A percentile compares a stretch with the other conserved stretches of the same genome.
These are phyloP conservation scores for Ectropis crepuscularia DNA, from an alignment of 2,888 invertebrate species.

Conservation along the genomic window DNA sequence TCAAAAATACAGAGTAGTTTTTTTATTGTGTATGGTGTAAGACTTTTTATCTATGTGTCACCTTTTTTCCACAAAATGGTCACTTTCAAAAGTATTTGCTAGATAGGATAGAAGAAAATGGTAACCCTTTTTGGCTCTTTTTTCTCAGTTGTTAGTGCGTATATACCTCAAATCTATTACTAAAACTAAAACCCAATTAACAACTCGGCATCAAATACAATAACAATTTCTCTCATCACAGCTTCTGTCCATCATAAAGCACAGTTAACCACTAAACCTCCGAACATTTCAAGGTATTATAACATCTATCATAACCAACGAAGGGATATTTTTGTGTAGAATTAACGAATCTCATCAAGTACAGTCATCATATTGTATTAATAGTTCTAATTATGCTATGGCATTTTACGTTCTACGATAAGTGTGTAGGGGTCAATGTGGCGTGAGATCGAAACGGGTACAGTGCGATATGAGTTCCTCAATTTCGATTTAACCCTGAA, in stretches of 20 bases:
- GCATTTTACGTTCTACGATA: conserved; percentile 19
- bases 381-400: conserved; percentile 3
- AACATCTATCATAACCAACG: conserved; percentile 9
- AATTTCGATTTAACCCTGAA: conserved; percentile 47
- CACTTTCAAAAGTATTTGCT: no score
- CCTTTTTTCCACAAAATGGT: no score
- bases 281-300: conserved; percentile 16
- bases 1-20: no score
- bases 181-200: conserved; percentile 34
- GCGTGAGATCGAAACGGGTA: conserved; percentile 22
- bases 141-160: background rate
- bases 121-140: no score
- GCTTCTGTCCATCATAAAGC: conserved; percentile 30
- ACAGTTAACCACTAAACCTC: conserved; percentile 15
- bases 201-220: conserved; percentile 27
- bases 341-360: conserved; percentile 16
- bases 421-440: conserved; percentile 20
- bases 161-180: conserved; percentile 17
- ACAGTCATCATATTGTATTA: conserved; percentile 8
- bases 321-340: conserved; percentile 17
- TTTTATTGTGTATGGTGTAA: no score
- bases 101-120: no score
- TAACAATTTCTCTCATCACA: conserved; percentile 32
- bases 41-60: no score
- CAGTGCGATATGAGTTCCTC: conserved; percentile 30